Percentiles rank a stretch among this genome's conserved stretches.
Conservation (phyloP, 2,113 vertebrate genomes). For the Pseudopodoces humilis region DNA sequence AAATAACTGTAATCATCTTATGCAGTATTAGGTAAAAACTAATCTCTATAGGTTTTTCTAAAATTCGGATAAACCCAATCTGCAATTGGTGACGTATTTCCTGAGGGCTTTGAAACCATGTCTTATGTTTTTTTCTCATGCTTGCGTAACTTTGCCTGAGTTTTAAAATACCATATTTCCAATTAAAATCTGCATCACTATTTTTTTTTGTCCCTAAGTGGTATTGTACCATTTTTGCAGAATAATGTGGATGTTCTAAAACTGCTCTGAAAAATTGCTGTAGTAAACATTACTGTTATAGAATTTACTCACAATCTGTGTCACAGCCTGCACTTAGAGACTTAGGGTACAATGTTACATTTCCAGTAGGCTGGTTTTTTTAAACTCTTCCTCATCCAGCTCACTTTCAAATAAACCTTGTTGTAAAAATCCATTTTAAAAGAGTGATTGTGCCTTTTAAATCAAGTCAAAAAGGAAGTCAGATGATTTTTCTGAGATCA, state of each 20-base stretch:
- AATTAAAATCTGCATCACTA: neutral
- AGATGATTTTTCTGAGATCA: neutral
- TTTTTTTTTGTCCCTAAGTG: neutral
- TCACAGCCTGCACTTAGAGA: neutral
- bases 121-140: neutral
- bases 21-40: conserved; percentile 83
- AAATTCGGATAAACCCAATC: conserved; percentile 72
- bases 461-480: neutral
- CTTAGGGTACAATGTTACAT: neutral
- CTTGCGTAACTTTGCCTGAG: neutral
- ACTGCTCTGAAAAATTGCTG: neutral
- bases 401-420: neutral
- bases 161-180: neutral
- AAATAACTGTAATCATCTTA: conserved; percentile 94
- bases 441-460: neutral
- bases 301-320: neutral
- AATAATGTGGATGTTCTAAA: neutral
- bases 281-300: neutral
- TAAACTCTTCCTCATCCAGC: neutral
- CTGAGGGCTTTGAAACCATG: conserved; percentile 30
- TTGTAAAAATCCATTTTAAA: neutral
- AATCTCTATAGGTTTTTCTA: conserved; percentile 75
- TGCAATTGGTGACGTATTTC: conserved; percentile 53
- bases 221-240: neutral
- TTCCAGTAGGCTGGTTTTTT: neutral